Evolutionary conservation across 2,797 vertebrate genomes (phyloP), one percentile per base, ranked within the genome.

Genomic region (Danionella dracula): DNA sequence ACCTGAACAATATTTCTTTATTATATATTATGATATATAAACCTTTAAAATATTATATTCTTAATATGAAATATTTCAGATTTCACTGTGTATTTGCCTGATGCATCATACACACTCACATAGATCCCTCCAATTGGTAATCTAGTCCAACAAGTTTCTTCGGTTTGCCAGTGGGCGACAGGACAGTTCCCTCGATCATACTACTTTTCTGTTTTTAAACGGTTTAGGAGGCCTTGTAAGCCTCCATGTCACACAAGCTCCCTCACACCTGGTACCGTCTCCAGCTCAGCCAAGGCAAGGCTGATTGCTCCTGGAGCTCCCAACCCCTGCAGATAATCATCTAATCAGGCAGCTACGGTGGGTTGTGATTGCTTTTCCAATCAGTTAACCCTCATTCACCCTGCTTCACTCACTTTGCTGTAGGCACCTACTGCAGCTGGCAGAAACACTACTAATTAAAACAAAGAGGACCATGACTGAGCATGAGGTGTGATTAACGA

Each of bases 331-430:
- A 68, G 55, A 71, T 73, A 75, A 75, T 75, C 70, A 75, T 73
- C 70, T 78, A 72, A 73, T 78, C 76, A 73, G 32, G 42, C 41
- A 42, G 60, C 35, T 44, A 49, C 46, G 48, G 59, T 41, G 37
- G 57, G 64, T 23, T 70, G 48, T 70, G 63, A 69, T 71, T 75
- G 68, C 64, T 75, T 68, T 75, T 70, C 64, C 70, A 75, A 78
- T 75, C 70, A 62, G 64, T 73, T 73, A 75, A 78, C 73, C 70
- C 64, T 66, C 56, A 45, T 58, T 70, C 59, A 34, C 64, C 50
- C 49, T 53, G 53, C 60, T 53, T 38, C 50, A 49, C 57, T 58
- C 54, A 27, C 17, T 20, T 21, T 50, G 55, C 60, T 58, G 35
- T 31, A 31, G 29, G 48, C 56, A 31, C 34, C 50, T 42, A 57